Percentiles rank a stretch among this genome's conserved stretches.
Conservation (phyloP, 30 jellyfish, hydroid and myxozoan genomes). For the Aurelia sp. region DNA sequence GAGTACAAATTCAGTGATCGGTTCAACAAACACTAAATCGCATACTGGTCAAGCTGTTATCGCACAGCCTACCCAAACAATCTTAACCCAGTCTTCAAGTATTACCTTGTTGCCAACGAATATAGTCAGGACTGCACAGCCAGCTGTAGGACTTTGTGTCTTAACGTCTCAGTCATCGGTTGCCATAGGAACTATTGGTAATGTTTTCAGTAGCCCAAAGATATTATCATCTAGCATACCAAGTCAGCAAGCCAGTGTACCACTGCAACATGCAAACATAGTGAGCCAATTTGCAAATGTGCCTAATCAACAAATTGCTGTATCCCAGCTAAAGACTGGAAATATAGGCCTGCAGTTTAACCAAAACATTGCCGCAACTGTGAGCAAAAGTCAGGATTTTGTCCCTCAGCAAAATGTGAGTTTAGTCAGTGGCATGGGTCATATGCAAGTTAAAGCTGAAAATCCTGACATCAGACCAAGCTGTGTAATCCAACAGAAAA, state of each 20-base stretch:
- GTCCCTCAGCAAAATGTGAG: background rate
- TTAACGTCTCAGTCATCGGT: conserved; percentile 1
- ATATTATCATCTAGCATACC: background rate
- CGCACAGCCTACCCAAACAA: background rate
- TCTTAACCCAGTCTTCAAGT: conserved; percentile 1
- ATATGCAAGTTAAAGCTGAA: background rate
- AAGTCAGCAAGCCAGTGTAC: background rate
- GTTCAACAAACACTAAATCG: conserved; percentile 41
- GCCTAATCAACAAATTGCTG: background rate
- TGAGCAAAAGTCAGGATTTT: background rate
- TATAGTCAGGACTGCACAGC: conserved; percentile 20
- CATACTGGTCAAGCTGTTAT: conserved; percentile 31
- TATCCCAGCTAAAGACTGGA: background rate
- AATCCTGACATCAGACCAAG: background rate
- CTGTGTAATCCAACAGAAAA: conserved; percentile 12
- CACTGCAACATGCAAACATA: background rate
- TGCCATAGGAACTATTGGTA: conserved; percentile 5
- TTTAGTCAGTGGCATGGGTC: background rate
- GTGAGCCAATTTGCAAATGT: background rate
- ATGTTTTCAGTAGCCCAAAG: background rate
- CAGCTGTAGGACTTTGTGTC: conserved; percentile 20
- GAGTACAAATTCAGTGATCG: conserved; percentile 12
- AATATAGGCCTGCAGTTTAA: background rate
- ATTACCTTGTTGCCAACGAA: conserved; percentile 34
- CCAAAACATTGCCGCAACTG: background rate